Evolutionary conservation across 2,888 invertebrate species (phyloP).

Genomic region (Drosophila longiperda): DNA sequence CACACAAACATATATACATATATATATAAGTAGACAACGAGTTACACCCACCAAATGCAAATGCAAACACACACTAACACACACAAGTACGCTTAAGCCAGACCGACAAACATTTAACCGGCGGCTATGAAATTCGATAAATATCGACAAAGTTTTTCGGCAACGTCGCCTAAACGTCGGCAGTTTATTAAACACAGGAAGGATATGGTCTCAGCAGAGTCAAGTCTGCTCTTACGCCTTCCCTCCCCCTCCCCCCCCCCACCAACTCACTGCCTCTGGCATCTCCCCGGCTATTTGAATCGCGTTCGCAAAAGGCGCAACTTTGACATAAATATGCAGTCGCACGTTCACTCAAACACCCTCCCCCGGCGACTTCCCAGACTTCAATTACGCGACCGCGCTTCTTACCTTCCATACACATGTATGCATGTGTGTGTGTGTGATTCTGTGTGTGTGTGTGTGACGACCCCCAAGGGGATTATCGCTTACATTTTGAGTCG

Average conservation of each 20-base stretch:
- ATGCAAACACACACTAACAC: conserved; percentile 30
- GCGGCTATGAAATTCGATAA: conserved; percentile 81
- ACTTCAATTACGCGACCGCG: conserved; percentile 68
- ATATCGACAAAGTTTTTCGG: conserved; percentile 73
- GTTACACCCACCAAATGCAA: conserved; percentile 38
- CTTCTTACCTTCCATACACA: conserved; percentile 45
- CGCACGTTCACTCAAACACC: conserved; percentile 29
- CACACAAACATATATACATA: conserved; percentile 2
- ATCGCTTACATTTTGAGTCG: conserved; percentile 76
- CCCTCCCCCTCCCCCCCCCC: background rate
- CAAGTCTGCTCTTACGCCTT: background rate
- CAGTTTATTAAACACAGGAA: conserved; percentile 78
- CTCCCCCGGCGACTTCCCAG: conserved; percentile 48
- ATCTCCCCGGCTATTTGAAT: conserved; percentile 43
- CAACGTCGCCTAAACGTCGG: conserved; percentile 9
- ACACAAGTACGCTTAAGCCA: conserved; percentile 29
- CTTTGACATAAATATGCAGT: conserved; percentile 72
- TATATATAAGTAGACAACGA: conserved; percentile 12
- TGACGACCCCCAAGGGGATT: conserved; percentile 69
- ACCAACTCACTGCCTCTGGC: background rate
- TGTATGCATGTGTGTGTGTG: background rate
- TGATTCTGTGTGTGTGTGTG: conserved; percentile 21
- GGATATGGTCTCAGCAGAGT: conserved; percentile 54
- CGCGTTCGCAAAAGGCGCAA: conserved; percentile 58
- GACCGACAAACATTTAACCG: conserved; percentile 76